phyloP scores from a whole-genome alignment of 2,888 invertebrate genomes.

The Torymus tubicola region DNA sequence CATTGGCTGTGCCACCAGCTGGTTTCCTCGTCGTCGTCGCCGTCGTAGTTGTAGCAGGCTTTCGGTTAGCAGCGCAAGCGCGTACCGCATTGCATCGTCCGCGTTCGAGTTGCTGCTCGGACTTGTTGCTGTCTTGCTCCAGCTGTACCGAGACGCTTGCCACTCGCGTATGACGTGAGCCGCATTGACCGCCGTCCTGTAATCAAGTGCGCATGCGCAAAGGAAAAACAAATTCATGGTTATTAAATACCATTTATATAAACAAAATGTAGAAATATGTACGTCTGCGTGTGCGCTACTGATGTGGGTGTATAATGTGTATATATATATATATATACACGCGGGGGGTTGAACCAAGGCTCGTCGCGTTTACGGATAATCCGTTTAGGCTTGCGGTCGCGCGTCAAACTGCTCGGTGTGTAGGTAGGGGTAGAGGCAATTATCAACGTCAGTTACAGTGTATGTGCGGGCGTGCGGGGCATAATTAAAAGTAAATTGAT shows the following conservation, averaged over 20 bases:
- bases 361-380: neutral
- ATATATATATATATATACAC: too few species aligned
- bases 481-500: too few species aligned
- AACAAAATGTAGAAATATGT: too few species aligned
- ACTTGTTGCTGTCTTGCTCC: constrained; percentile 74
- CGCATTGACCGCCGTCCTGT: constrained; percentile 51
- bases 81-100: constrained; percentile 59
- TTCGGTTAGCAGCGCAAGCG: constrained; percentile 65
- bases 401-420: too few species aligned
- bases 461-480: too few species aligned
- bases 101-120: constrained; percentile 65
- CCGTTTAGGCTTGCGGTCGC: neutral
- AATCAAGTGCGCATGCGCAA: constrained; percentile 5
- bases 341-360: neutral
- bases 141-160: constrained; percentile 73
- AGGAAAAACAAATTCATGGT: too few species aligned
- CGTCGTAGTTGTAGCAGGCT: constrained; percentile 40
- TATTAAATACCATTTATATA: too few species aligned
- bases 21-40: neutral
- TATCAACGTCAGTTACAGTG: too few species aligned
- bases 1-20: constrained; percentile 49
- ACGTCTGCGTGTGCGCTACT: too few species aligned
- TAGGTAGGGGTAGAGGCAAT: too few species aligned
- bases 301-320: too few species aligned
- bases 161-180: constrained; percentile 67